Conservation (phyloP, 2,113 vertebrate species). For the Nothobranchius kuhntae region DNA sequence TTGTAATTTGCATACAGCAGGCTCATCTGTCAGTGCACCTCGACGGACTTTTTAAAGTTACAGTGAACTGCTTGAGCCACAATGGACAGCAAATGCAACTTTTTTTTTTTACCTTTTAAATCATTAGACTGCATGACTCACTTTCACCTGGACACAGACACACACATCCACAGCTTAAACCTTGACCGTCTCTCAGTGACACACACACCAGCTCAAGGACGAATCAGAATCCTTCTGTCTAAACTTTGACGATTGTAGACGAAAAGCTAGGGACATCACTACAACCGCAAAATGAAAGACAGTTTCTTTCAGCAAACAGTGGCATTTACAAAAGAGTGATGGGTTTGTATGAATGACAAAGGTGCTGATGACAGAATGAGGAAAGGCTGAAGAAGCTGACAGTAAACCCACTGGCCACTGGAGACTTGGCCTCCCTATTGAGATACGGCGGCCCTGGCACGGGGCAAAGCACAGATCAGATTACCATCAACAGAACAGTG, state of each 20-base stretch:
- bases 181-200: background rate
- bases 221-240: background rate
- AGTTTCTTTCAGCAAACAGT: slow-evolving; percentile 8
- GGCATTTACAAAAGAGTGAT: slow-evolving; percentile 29
- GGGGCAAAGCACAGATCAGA: slow-evolving; percentile 45
- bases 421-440: slow-evolving; percentile 44
- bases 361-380: slow-evolving; percentile 54
- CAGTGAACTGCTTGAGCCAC: background rate
- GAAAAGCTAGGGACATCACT: background rate
- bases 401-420: slow-evolving; percentile 45
- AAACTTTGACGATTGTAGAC: background rate
- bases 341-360: slow-evolving; percentile 27
- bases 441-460: slow-evolving; percentile 24
- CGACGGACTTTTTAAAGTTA: background rate
- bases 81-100: background rate
- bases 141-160: background rate
- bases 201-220: background rate
- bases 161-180: background rate
- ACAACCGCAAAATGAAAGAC: background rate
- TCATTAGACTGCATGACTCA: background rate
- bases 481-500: slow-evolving; percentile 44
- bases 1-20: background rate
- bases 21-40: background rate
- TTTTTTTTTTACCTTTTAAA: background rate
- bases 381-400: slow-evolving; percentile 38